A percentile compares a stretch with the other conserved stretches of the same genome.
These are phyloP conservation scores for Neolamprologus fasciatus DNA, from an alignment of 2,113 vertebrate genomes.

Conservation along the genomic window DNA sequence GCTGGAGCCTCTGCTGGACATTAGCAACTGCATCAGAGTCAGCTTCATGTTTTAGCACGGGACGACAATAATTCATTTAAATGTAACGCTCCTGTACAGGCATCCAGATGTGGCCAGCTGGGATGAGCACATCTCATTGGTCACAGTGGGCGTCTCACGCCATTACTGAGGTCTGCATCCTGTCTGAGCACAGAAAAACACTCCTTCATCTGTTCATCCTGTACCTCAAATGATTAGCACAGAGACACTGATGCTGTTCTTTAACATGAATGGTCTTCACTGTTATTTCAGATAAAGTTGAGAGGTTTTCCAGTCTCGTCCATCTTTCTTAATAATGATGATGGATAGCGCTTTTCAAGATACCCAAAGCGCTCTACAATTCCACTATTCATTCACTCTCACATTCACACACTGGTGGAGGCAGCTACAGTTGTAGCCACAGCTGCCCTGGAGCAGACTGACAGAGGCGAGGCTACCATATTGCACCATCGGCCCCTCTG, in stretches of 20 bases:
- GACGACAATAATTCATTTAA: background rate
- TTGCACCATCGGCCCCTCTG: accelerated
- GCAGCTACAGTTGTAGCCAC: background rate
- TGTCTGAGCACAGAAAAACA: background rate
- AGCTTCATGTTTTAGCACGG: background rate
- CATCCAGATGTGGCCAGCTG: background rate
- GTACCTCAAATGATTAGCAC: background rate
- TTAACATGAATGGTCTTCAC: background rate
- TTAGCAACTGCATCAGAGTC: background rate
- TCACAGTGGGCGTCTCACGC: background rate
- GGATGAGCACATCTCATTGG: background rate
- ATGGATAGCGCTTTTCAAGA: background rate
- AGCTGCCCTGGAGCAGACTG: background rate
- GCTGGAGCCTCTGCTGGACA: background rate
- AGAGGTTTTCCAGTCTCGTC: background rate
- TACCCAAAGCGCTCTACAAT: accelerated
- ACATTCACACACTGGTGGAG: background rate
- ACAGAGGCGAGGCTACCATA: accelerated
- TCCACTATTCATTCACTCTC: background rate
- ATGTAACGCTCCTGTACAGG: background rate
- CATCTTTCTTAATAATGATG: background rate
- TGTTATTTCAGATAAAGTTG: background rate
- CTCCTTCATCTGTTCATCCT: background rate
- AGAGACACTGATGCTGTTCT: background rate
- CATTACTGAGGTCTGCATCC: background rate